Evolutionary conservation across 2,888 invertebrate species (phyloP), one percentile per base, ranked within the genome.

Genomic region (Hoplodrina ambigua): DNA sequence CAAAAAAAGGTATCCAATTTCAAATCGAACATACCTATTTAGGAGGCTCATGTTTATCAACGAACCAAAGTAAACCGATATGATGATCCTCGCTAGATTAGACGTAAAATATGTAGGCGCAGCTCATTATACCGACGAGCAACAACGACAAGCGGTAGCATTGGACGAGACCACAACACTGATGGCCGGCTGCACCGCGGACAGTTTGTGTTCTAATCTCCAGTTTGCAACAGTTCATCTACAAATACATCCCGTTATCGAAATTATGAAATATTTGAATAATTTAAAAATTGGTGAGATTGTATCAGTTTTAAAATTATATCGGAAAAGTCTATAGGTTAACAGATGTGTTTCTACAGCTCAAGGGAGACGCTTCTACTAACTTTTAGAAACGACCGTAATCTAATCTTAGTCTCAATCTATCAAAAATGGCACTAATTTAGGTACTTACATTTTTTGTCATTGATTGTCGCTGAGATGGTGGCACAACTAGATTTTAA

Each of bases 151-250:
- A 74, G 50, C 37, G 17, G 62, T 67, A 25, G 11, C 15, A 44
- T 49, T 52, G 33, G 25, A 49, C 52, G 15, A 41, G 20, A 17
- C 17, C 19, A 25, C 56, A 53, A 44, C 70, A 57, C 17, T 20
- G 20, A 57, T 17, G 19, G 10, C 20, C 8, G 33, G 17, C 37
- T 54, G 50, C 60, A 76, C 72, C 15, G 15, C 15, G 11, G 19
- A 25, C 52, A 44, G 61, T 64, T 58, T 62, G 49, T 17, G n/a
- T 56, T 44, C 17, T 61, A 70, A 77, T 71, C 65, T 81, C 19
- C 41, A 54, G 81, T 70, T 57, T 80, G n/a, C 44, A 37, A 25
- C 15, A 49, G 60, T 54, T 77, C n/a, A 61, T 58, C 61, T 41
- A 49, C 1, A 17, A 44, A 49, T 50, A 64, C 33, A 37, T 60